phyloP scores from a whole-genome alignment of 2,888 invertebrate genomes.

The Melanchra persicariae region DNA sequence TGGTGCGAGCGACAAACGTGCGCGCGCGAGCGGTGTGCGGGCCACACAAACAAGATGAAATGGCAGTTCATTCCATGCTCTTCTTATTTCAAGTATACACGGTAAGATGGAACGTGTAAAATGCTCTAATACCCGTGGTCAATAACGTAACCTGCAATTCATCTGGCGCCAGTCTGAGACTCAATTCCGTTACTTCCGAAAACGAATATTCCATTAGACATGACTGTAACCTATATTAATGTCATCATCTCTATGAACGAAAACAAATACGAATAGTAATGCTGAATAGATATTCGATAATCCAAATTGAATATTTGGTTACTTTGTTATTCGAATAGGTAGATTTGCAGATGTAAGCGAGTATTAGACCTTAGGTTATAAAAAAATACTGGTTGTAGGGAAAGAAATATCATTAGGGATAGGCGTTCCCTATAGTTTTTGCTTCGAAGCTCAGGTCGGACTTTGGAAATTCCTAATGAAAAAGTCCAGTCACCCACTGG shows the following conservation, averaged over 20 bases:
- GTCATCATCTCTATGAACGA: constrained; percentile 4
- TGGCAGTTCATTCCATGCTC: no score
- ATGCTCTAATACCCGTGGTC: no score
- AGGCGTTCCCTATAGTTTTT: not conserved
- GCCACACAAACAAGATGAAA: no score
- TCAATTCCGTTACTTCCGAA: not conserved
- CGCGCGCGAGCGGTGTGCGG: no score
- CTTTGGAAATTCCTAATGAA: no score
- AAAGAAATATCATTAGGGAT: not conserved
- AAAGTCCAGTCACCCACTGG: no score
- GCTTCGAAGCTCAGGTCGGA: not conserved
- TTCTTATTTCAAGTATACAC: no score
- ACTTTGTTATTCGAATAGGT: not conserved
- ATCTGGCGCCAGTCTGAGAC: no score
- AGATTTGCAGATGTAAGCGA: not conserved
- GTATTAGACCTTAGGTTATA: not conserved
- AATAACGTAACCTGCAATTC: no score
- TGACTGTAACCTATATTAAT: constrained; percentile 13
- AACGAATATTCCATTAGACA: constrained; percentile 12
- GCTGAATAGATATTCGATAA: constrained; percentile 11
- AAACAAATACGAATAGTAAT: constrained; percentile 13
- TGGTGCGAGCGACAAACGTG: no score
- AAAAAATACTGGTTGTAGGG: not conserved
- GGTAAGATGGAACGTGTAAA: no score
- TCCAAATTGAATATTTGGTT: constrained; percentile 12